Base-by-base conservation (phyloP, 2,888 invertebrate genomes). In the Drosophila paracracens region DNA sequence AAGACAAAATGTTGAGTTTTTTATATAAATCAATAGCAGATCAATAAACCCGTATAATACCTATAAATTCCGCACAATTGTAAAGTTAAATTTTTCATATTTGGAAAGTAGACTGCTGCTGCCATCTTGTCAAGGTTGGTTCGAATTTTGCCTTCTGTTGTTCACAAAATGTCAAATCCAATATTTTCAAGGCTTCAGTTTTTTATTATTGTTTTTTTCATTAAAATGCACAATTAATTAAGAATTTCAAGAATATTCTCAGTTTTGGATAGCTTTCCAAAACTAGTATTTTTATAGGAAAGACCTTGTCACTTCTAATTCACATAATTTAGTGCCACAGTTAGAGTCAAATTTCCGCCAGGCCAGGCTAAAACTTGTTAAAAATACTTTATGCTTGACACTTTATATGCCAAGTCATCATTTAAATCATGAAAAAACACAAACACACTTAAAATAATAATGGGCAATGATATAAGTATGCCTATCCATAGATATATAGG, bases 21-120 rank as follows among this genome's bases (percentile, higher is more conserved):
- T 2, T n/a, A 0, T 6, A 2, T 0, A 8, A 43, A 21, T 21
- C 13, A 43, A 21, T 13, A 43, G 0, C 21, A 21, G 1, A 2
- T 21, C 21, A 43, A 3, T 11, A n/a, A 1, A 4, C 3, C 7
- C 2, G 21, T 7, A 21, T 46, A 43, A 21, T 21, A 4, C 7
- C 11, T 1, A 21, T 13, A 7, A 21, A 1, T 6, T 21, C 6
- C 6, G 13, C 1, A 43, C 1, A 21, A 11, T 7, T 43, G 7
- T 46, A 21, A 13, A 13, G 4, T 2, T 25, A 25, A 25, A 25
- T 25, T 25, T 25, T 25, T 25, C 25, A 25, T 25, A 25, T 43
- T n/a, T 40, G 10, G n/a, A n/a, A n/a, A 10, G n/a, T n/a, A 40
- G 10, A 11, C 5, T 11, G 5, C 0, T 21, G 7, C 4, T 2